phyloP scores from a whole-genome alignment of 2,888 invertebrate genomes.

The Drosophila aldrichi region DNA sequence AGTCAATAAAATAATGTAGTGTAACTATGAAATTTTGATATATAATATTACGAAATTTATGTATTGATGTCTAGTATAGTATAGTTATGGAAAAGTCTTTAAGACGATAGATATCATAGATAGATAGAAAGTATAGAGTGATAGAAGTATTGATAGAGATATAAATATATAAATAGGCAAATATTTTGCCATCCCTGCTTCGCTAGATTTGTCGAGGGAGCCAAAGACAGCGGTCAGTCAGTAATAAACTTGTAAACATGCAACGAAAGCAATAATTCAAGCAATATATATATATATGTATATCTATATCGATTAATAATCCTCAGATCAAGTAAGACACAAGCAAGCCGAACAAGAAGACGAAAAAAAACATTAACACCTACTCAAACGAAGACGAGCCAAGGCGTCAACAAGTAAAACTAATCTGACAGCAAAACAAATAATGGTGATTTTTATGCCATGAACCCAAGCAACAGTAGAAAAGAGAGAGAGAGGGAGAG shows the following conservation, averaged over 20 bases:
- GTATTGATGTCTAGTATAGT: too few relatives aligned
- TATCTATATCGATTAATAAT: conserved; percentile 52
- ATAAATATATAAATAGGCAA: conserved; percentile 1
- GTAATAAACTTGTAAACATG: conserved; percentile 26
- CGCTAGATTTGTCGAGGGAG: neutral
- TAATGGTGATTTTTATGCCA: conserved; percentile 69
- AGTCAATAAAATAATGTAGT: too few relatives aligned
- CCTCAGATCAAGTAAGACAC: conserved; percentile 33
- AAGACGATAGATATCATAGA: too few relatives aligned
- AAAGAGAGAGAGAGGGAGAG: neutral
- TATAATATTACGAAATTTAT: too few relatives aligned
- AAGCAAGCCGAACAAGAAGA: conserved; percentile 11
- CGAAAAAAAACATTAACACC: conserved; percentile 54
- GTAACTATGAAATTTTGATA: too few relatives aligned
- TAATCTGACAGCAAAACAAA: conserved; percentile 79
- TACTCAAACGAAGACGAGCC: conserved; percentile 41
- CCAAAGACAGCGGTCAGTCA: neutral
- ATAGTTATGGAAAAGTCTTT: too few relatives aligned
- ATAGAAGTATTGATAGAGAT: too few relatives aligned
- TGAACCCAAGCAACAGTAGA: conserved; percentile 30
- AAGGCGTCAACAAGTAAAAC: conserved; percentile 75
- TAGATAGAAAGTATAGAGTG: too few relatives aligned
- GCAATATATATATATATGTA: conserved; percentile 12
- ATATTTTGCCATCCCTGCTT: neutral
- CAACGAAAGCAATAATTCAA: conserved; percentile 43